Evolutionary conservation across 2,113 vertebrate genomes (phyloP).

Genomic region (Leucosticte australis): DNA sequence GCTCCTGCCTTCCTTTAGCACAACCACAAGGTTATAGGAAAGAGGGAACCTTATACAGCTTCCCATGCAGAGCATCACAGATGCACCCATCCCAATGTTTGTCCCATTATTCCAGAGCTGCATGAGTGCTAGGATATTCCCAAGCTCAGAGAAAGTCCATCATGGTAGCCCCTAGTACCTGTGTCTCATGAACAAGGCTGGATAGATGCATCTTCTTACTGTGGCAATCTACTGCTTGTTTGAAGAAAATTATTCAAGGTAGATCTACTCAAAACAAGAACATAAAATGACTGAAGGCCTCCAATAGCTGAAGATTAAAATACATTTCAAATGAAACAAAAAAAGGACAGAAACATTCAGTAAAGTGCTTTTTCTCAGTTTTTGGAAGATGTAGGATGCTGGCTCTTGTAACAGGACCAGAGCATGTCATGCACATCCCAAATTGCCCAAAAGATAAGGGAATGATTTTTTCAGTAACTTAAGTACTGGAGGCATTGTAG

Average conservation of each 20-base stretch:
- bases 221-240: background rate
- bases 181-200: background rate
- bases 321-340: background rate
- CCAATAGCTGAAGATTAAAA: background rate
- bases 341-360: background rate
- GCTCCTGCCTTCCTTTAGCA: background rate
- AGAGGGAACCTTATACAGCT: background rate
- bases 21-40: background rate
- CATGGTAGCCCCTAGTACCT: background rate
- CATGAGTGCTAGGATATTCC: background rate
- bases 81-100: background rate
- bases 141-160: accelerated
- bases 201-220: background rate
- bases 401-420: background rate
- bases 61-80: background rate
- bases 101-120: background rate
- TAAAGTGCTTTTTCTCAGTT: background rate
- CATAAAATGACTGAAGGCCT: background rate
- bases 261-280: background rate
- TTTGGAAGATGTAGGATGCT: background rate
- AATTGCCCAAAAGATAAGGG: background rate
- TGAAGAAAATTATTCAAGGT: background rate
- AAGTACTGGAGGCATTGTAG: background rate
- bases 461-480: background rate
- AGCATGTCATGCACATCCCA: background rate